Percentiles rank a stretch among this genome's conserved stretches.
These are phyloP conservation scores for Zapus hudsonius DNA, from an alignment of 2,113 vertebrate genomes.

Conservation along the genomic window DNA sequence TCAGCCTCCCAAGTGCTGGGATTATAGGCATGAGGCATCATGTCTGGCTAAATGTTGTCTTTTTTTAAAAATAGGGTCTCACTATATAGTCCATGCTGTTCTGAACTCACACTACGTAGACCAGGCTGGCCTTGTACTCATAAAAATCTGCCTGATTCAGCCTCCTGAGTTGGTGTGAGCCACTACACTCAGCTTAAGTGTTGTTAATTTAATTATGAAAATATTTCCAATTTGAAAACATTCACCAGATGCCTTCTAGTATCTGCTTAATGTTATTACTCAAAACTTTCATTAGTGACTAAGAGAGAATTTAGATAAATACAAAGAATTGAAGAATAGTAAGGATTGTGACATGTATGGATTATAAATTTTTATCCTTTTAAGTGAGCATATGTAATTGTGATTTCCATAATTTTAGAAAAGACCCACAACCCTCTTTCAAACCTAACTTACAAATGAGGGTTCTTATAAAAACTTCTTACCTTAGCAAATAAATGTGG, in stretches of 20 bases:
- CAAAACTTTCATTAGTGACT: slow-evolving; percentile 37
- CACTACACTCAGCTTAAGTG: too few species aligned
- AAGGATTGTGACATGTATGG: slow-evolving; percentile 50
- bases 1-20: not conserved
- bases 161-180: not conserved
- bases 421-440: slow-evolving; percentile 75
- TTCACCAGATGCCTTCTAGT: slow-evolving; percentile 59
- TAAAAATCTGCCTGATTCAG: not conserved
- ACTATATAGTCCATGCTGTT: too few species aligned
- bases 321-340: slow-evolving; percentile 60
- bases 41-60: too few species aligned
- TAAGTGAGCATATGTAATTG: slow-evolving; percentile 64
- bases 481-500: slow-evolving; percentile 96
- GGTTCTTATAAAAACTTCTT: slow-evolving; percentile 78
- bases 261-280: slow-evolving; percentile 64
- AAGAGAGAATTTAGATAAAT: slow-evolving; percentile 38
- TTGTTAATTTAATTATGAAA: slow-evolving; percentile 13
- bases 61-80: too few species aligned
- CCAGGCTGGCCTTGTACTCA: not conserved
- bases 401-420: slow-evolving; percentile 71
- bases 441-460: slow-evolving; percentile 69
- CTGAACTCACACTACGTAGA: too few species aligned
- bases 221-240: slow-evolving; percentile 53
- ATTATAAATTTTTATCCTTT: slow-evolving; percentile 70
- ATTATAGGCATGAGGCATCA: too few species aligned